A percentile compares a stretch with the other conserved stretches of the same genome.
Conservation (phyloP, 2,113 vertebrate genomes). For the Saccopteryx leptura region DNA sequence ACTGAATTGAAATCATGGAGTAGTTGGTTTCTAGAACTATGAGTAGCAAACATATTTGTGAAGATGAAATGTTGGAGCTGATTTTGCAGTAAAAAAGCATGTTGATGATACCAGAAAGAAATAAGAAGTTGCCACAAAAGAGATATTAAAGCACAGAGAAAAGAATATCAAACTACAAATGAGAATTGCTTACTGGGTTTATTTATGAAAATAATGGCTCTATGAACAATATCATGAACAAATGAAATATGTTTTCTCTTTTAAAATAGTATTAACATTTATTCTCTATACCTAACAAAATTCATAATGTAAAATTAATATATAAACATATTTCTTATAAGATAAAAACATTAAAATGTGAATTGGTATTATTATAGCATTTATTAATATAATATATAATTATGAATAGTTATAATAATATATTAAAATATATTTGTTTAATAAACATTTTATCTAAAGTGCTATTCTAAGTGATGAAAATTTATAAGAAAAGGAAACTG, state of each 20-base stretch:
- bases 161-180: background rate
- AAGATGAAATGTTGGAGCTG: background rate
- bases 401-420: background rate
- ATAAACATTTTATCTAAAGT: background rate
- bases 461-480: background rate
- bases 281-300: background rate
- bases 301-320: background rate
- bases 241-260: background rate
- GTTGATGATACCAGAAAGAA: background rate
- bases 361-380: background rate
- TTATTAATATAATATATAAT: conserved; percentile 32
- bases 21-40: background rate
- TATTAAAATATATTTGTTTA: background rate
- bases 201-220: background rate
- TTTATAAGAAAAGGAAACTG: background rate
- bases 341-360: background rate
- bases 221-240: background rate
- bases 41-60: background rate
- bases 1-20: background rate
- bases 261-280: background rate
- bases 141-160: background rate
- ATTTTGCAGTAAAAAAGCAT: background rate
- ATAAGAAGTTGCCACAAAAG: conserved; percentile 5
- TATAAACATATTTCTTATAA: background rate
- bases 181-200: background rate